Evolutionary conservation across 2,888 invertebrate species (phyloP), one percentile per base, ranked within the genome.

Genomic region (Boloria euphrosyne): DNA sequence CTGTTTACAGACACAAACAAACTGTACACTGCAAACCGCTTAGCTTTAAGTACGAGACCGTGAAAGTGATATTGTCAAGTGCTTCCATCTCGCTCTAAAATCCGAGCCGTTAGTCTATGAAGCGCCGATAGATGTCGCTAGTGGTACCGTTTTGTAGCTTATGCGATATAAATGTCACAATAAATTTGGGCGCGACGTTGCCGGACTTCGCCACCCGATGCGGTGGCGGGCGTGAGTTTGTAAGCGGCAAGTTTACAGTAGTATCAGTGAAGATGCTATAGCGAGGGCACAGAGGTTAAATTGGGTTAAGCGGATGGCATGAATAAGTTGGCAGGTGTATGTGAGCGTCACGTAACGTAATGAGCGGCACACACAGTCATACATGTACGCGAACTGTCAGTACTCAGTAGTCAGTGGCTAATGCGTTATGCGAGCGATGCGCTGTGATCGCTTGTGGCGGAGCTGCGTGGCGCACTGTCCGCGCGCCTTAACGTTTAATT

Each of bases 1-100:
- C 90, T 90, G 92, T 92, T 92, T 92, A 92, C 91, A 90, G 91
- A 92, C 89, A 89, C 92, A 92, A 91, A 91, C 90, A 92, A 92
- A 92, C 92, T 91, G 90, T 89, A 90, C 90, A 90, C 77, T 77
- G 88, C 90, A 90, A 91, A 91, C 90, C 91, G 91, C 91, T 92
- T 92, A 90, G 90, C 89, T 90, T 90, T 90, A 90, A 89, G 90
- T 91, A 91, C 84, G 87, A 85, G 89, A 90, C 89, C 90, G 89
- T 91, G 91, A 92, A 91, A 91, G 91, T 90, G 90, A 90, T 91
- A 90, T 90, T 89, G 88, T 90, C 89, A 90, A 90, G 86, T 86
- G 80, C 78, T 78, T 80, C 89, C 80, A 76, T 91, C 92, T 83
- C 89, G 78, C 80, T 92, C 89, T 84, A 78, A 78, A 78, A 81